Evolutionary conservation across 2,888 invertebrate species (phyloP), one percentile per base, ranked within the genome.

Genomic region (Cryptus armator): DNA sequence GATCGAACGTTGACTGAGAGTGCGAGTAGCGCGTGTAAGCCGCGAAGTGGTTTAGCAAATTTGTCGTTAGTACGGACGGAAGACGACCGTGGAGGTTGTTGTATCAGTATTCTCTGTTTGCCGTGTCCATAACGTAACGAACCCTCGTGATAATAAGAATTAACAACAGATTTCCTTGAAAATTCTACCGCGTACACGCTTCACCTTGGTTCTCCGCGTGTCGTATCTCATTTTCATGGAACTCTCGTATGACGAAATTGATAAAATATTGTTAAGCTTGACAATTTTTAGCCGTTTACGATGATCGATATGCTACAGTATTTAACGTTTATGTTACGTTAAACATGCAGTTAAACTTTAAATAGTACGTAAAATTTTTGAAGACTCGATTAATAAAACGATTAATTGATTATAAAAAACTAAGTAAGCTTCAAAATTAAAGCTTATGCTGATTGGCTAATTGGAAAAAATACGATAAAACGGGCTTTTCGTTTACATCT

Each of bases 71-170:
- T 62, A 67, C 37, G 72, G 51, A 67, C 67, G 67, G 64, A 44
- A 44, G 75, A 66, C 75, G 75, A 66, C 75, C 83, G 64, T 76
- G 46, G 53, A 68, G 67, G 32, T 51, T 37, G 32, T 59, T 51
- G 37, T 19, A 24, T 5, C 16, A 10, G 19, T 79, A 32, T 83
- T 70, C 48, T 80, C 32, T 76, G 59, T 80, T 84, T 71, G 62
- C 59, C 66, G 64, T 75, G 51, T 48, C 37, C 66, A 43, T 19
- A 19, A 37, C 24, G 16, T 32, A 29, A n/a, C 51, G 48, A 62
- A 29, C 37, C 78, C 62, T 68, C 68, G 46, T 32, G 74, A 64
- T 74, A 83, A 83, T 78, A 59, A 59, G 74, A 70, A 32, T 64
- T 59, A 44, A 74, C 6, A 32, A 32, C 46, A 53, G 14, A 51